A percentile compares a stretch with the other conserved stretches of the same genome.
Evolutionary conservation across 2,113 vertebrate species (phyloP).

Genomic region (Tenrec ecaudatus): DNA sequence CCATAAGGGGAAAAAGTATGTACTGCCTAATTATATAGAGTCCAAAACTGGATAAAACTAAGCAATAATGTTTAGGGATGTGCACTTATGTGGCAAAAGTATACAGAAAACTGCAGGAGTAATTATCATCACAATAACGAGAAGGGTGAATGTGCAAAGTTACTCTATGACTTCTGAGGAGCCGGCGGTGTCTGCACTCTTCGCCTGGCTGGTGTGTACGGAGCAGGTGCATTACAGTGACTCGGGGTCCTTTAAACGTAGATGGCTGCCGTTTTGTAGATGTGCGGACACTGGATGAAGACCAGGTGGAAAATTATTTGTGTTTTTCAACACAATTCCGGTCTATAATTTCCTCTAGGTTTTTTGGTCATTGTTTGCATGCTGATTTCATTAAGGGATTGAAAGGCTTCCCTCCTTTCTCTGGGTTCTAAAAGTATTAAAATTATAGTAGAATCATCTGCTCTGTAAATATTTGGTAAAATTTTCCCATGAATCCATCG

Average conservation of each 20-base stretch:
- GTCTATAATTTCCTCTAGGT: neutral
- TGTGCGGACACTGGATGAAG: neutral
- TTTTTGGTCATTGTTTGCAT: neutral
- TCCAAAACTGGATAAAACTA: neutral
- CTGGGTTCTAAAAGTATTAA: neutral
- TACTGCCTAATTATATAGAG: neutral
- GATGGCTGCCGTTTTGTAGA: no score
- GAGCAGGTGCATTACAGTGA: no score
- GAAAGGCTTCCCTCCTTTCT: neutral
- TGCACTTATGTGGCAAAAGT: neutral
- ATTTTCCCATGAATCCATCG: neutral
- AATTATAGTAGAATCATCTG: neutral
- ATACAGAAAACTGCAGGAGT: neutral
- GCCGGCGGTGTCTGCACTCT: no score
- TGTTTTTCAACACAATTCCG: neutral
- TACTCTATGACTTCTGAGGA: no score
- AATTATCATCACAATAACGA: neutral
- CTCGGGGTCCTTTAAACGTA: no score
- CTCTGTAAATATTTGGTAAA: neutral
- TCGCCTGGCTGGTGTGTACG: no score
- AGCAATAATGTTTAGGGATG: neutral
- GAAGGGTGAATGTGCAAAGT: neutral
- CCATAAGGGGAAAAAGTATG: neutral
- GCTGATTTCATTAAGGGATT: neutral
- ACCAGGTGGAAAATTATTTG: conserved; percentile 26